phyloP scores from a whole-genome alignment of 2,797 vertebrate species.

The Cyprinella venusta region DNA sequence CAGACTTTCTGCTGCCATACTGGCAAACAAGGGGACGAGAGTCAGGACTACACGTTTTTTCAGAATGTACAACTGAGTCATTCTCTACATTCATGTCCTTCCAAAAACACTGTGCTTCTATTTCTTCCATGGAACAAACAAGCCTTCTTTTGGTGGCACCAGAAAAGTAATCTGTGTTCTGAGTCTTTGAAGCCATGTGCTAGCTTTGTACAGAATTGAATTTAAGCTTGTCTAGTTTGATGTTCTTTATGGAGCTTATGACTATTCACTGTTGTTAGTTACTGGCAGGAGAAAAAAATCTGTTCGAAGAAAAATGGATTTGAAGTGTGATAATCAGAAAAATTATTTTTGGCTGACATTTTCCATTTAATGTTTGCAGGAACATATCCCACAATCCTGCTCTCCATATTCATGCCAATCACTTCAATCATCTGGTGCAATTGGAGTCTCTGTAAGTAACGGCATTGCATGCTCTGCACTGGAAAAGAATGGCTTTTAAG shows the following conservation, averaged over 20 bases:
- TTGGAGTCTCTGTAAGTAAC: slow-evolving; percentile 84
- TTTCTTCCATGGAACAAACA: slow-evolving; percentile 6
- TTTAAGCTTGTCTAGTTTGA: neutral
- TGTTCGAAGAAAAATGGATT: neutral
- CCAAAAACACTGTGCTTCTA: slow-evolving; percentile 1
- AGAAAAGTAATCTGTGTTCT: neutral
- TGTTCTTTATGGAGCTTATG: neutral
- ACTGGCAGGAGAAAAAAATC: neutral
- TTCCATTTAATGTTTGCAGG: slow-evolving; percentile 65
- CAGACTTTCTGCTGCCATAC: too few relatives aligned
- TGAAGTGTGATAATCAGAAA: slow-evolving; percentile 14
- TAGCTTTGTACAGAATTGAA: neutral
- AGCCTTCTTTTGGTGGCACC: neutral
- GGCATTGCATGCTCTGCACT: neutral
- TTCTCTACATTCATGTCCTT: neutral
- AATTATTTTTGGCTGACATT: neutral
- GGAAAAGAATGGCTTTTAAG: slow-evolving; percentile 13
- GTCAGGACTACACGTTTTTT: too few relatives aligned
- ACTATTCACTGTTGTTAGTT: neutral
- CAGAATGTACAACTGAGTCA: too few relatives aligned
- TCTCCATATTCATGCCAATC: slow-evolving; percentile 72
- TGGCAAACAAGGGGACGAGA: too few relatives aligned
- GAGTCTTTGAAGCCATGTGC: neutral
- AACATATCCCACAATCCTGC: slow-evolving; percentile 84
- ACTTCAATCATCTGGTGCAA: slow-evolving; percentile 77